Conservation (phyloP, 1,140 invertebrate genomes). For the Drosophila insularis region DNA sequence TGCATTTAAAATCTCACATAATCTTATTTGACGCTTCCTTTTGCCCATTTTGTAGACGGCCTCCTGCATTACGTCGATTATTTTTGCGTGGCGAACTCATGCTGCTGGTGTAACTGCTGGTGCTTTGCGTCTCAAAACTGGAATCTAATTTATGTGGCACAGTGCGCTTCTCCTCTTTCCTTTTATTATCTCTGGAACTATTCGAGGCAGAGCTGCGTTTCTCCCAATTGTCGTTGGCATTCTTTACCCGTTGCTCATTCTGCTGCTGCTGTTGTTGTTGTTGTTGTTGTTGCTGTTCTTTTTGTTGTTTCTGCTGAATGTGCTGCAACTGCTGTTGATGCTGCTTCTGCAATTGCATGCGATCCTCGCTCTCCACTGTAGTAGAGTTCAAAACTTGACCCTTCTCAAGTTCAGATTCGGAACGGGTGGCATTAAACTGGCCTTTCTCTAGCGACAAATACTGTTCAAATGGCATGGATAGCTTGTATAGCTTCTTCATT, state of each 20-base stretch:
- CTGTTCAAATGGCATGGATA: slow-evolving; percentile 79
- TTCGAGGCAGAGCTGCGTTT: slow-evolving; percentile 65
- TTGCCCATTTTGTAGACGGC: slow-evolving; percentile 57
- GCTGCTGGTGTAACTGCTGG: slow-evolving; percentile 56
- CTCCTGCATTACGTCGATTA: slow-evolving; percentile 56
- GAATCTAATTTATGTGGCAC: slow-evolving; percentile 36
- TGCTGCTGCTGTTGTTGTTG: slow-evolving; percentile 20
- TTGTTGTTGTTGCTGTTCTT: slow-evolving; percentile 16
- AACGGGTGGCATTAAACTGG: slow-evolving; percentile 64
- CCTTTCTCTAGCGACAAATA: slow-evolving; percentile 77
- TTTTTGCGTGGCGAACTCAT: slow-evolving; percentile 65
- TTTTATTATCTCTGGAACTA: slow-evolving; percentile 68
- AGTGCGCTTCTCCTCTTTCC: slow-evolving; percentile 30
- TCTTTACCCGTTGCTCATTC: slow-evolving; percentile 21
- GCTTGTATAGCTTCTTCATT: slow-evolving; percentile 77
- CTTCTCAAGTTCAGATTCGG: slow-evolving; percentile 54
- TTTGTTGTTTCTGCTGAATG: slow-evolving; percentile 20
- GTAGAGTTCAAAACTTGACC: slow-evolving; percentile 65
- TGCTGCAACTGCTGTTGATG: slow-evolving; percentile 26
- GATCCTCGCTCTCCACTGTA: slow-evolving; percentile 66
- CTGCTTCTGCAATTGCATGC: slow-evolving; percentile 42
- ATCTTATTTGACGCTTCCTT: slow-evolving; percentile 53
- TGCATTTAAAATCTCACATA: slow-evolving; percentile 38
- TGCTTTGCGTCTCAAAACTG: slow-evolving; percentile 62
- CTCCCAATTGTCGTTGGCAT: slow-evolving; percentile 56